These are phyloP conservation scores for Gouania willdenowi DNA, from an alignment of 2,797 vertebrate species.

Conservation along the genomic window DNA sequence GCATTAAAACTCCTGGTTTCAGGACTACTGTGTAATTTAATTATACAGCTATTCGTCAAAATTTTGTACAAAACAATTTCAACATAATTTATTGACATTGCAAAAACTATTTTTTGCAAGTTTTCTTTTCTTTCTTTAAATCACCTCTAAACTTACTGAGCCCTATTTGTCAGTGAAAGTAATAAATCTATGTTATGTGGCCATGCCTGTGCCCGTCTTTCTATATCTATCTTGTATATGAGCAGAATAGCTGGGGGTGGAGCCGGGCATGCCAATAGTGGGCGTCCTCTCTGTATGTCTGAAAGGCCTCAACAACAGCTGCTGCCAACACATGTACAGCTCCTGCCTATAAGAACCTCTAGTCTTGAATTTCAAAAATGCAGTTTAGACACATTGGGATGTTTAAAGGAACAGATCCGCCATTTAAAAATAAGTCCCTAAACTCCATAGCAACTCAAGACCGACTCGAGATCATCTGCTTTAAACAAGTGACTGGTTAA, in stretches of 20 bases:
- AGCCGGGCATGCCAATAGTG: conserved; percentile 19
- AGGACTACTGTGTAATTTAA: too few relatives aligned
- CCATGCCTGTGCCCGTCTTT: too few relatives aligned
- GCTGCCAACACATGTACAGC: conserved; percentile 70
- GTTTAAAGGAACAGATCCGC: conserved; percentile 52
- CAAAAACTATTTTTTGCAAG: too few relatives aligned
- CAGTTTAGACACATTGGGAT: conserved; percentile 58
- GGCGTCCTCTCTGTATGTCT: conserved; percentile 30
- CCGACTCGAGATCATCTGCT: conserved; percentile 34
- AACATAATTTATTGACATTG: too few relatives aligned
- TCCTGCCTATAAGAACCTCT: conserved; percentile 39
- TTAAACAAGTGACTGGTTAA: conserved; percentile 17
- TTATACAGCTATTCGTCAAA: too few relatives aligned
- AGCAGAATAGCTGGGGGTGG: conserved; percentile 22
- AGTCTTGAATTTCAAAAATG: conserved; percentile 69
- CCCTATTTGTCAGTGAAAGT: too few relatives aligned
- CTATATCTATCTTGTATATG: neutral
- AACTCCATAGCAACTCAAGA: conserved; percentile 53
- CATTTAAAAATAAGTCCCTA: conserved; percentile 57
- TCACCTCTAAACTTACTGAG: too few relatives aligned
- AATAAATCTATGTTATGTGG: too few relatives aligned
- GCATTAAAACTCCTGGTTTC: too few relatives aligned
- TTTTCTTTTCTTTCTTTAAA: too few relatives aligned
- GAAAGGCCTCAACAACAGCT: conserved; percentile 76
- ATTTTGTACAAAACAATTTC: too few relatives aligned